Evolutionary conservation across 2,797 vertebrate species (phyloP).

Genomic region (Lutjanus campechanus): DNA sequence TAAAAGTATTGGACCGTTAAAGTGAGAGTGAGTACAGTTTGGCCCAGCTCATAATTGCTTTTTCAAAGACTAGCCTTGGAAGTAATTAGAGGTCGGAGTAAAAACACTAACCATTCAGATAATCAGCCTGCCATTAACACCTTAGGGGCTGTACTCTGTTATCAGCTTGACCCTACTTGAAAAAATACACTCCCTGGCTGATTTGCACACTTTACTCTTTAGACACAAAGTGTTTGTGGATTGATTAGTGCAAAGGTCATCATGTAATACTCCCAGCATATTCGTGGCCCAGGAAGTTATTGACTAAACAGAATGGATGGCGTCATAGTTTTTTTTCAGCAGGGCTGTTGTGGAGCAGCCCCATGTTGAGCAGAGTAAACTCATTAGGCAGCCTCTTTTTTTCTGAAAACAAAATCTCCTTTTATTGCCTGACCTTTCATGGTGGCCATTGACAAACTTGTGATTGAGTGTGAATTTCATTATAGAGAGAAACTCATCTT

Average conservation of each 20-base stretch:
- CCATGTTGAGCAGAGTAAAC: constrained; percentile 71
- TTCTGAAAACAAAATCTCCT: constrained; percentile 62
- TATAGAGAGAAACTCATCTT: constrained; percentile 78
- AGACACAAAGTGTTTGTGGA: constrained; percentile 66
- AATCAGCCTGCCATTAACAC: constrained; percentile 79
- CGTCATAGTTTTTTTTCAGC: constrained; percentile 64
- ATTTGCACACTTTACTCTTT: constrained; percentile 62
- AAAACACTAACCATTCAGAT: constrained; percentile 76
- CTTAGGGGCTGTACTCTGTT: constrained; percentile 64
- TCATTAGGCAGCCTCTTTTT: constrained; percentile 59
- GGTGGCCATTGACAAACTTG: constrained; percentile 74
- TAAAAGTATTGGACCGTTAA: constrained; percentile 70
- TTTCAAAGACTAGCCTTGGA: constrained; percentile 76
- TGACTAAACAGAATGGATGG: constrained; percentile 77
- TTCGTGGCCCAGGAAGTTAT: constrained; percentile 78
- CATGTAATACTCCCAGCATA: constrained; percentile 83
- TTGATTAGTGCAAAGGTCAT: constrained; percentile 85
- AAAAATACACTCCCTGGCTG: constrained; percentile 32
- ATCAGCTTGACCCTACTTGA: constrained; percentile 66
- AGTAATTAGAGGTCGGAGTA: constrained; percentile 77
- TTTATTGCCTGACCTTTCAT: constrained; percentile 84
- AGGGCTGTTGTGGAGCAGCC: constrained; percentile 45
- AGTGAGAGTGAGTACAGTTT: constrained; percentile 75
- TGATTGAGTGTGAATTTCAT: constrained; percentile 80
- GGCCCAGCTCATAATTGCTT: constrained; percentile 79